These are phyloP conservation scores for Porites australiensis DNA, from an alignment of 64 coral and sea anemone species.

Conservation along the genomic window DNA sequence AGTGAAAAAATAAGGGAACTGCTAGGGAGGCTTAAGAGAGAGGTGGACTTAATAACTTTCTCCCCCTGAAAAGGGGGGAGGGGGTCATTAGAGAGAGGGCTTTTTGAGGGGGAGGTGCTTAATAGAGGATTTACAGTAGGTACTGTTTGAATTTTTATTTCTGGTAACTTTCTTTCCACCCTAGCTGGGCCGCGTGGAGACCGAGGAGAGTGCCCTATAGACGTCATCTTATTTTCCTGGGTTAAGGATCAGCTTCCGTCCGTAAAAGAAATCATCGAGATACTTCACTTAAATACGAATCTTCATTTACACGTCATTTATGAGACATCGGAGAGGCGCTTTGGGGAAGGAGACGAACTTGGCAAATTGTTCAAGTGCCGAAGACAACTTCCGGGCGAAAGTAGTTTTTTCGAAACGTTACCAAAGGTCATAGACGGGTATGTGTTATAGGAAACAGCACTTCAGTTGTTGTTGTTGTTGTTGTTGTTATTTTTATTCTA, in stretches of 20 bases:
- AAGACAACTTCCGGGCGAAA: conserved; percentile 11
- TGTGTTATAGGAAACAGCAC: neutral
- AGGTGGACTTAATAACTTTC: too few relatives aligned
- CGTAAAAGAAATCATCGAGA: conserved; percentile 35
- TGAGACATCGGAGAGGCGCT: conserved; percentile 17
- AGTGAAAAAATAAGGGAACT: too few relatives aligned
- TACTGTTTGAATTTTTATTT: too few relatives aligned
- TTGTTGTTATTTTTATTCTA: neutral
- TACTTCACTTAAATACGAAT: conserved; percentile 33
- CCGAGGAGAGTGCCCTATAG: conserved; percentile 15
- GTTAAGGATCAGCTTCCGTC: conserved; percentile 19
- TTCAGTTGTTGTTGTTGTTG: neutral
- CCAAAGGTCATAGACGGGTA: conserved; percentile 41
- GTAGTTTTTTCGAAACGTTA: conserved; percentile 24
- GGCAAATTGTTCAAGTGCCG: conserved; percentile 29
- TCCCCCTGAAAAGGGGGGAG: too few relatives aligned
- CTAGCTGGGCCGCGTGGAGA: neutral
- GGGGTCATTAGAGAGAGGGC: too few relatives aligned
- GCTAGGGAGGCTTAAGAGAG: too few relatives aligned
- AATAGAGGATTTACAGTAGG: too few relatives aligned
- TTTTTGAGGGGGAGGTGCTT: too few relatives aligned
- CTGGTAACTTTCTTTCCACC: too few relatives aligned
- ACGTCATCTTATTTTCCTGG: conserved; percentile 13
- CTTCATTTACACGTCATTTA: conserved; percentile 10
- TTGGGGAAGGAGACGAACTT: conserved; percentile 24